Base-by-base conservation (phyloP, 2,888 invertebrate species). In the Phaedon cochleariae region DNA sequence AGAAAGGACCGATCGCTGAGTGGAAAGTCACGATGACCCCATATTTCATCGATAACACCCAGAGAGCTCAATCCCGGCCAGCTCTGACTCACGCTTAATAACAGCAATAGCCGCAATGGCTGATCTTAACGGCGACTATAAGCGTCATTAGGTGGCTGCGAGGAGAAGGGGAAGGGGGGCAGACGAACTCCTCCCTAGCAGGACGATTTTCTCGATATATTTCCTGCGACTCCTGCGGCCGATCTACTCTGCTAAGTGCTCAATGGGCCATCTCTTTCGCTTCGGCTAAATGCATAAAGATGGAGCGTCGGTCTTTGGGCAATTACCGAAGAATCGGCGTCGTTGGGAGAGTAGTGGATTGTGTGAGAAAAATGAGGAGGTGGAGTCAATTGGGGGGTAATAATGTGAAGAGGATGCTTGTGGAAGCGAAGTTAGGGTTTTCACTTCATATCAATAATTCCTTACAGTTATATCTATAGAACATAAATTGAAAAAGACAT, bases 191-290 rank as follows among this genome's bases (percentile, higher is more conserved):
- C 76, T 77, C 71, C 76, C 74, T 41, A 1, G 41, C 41, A 41
- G 41, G 41, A 41, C 73, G 74, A 73, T 76, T 76, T 74, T 73
- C 73, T 69, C 79, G 80, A 81, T 78, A 75, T 79, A 80, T 78
- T 76, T 79, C 78, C 73, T 74, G 72, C 74, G 69, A 67, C 73
- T 71, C 55, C 55, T 57, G 55, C 55, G 55, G 76, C 75, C 70
- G 75, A 74, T 69, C 76, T 77, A 72, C 77, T 76, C 73, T 73
- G 71, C 76, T 80, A 78, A 81, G 79, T 80, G 79, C 80, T 77
- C 81, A 80, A 82, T 81, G 83, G 82, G 75, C 81, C 83, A 82
- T 82, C 82, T 79, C 80, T 80, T 78, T 77, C 79, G 80, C n/a
- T 80, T 79, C 72, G 73, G 77, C 73, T 79, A 77, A 78, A 79